Evolutionary conservation across 2,888 invertebrate species (phyloP), one percentile per base, ranked within the genome.

Genomic region (Piscicola geometra): DNA sequence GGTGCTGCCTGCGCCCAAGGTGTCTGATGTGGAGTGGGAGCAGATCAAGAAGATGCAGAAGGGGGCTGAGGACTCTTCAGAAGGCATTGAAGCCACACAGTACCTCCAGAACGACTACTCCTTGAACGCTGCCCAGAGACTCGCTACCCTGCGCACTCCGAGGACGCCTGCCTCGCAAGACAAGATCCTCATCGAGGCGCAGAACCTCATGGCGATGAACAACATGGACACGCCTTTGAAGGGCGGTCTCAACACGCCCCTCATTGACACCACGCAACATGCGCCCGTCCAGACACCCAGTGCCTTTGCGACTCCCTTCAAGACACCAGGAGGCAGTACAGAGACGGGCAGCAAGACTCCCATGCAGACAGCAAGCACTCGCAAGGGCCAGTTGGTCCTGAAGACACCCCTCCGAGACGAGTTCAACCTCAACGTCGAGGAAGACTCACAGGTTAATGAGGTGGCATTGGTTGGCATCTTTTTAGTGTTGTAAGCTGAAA

Each of bases 141-240:
- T 90, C 18, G 90, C 90, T 36, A 90, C 91, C 30, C 81, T 87
- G 18, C 82, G 88, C 0, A 89, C 89, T 2, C 94, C 95, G 0
- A 89, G 95, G 77, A 96, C 96, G 0, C 94, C 95, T 1, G 91
- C 86, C 1, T 81, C 90, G 1, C 90, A 90, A 73, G 94, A 96
- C 86, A 89, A 90, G 83, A 89, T 88, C 75, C 82, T 88, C 68
- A 87, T 87, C 85, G 98, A 98, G 86, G 98, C 98, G 0, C 96
- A 98, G 86, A 98, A 99, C 84, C 92, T 99, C 83, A 95, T 99
- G 93, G 97, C 98, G 0, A 87, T 99, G 30, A 94, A 94, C 0
- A 96, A 98, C 85, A 95, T 96, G 0, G 98, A 99, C 83, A 99
- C 98, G 0, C 98, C 98, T 0, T 87, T 99, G 28, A 97, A 97